Conservation (phyloP, 2,797 vertebrate genomes). For the Anas acuta region DNA sequence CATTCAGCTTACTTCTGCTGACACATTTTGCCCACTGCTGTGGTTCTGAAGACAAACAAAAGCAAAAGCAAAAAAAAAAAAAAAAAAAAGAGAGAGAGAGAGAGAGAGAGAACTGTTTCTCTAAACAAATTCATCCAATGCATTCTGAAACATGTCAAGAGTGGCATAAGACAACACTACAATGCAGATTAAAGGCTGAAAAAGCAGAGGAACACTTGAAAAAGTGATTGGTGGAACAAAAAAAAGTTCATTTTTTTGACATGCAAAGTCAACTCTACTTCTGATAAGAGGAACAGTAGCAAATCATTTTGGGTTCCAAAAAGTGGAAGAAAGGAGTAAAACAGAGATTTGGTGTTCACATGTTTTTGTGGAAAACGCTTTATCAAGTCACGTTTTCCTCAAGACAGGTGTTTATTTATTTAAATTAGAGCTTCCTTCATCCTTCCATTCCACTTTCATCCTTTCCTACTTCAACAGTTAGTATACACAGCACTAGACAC, state of each 20-base stretch:
- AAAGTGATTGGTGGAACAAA: background rate
- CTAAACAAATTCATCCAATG: background rate
- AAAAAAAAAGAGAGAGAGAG: background rate
- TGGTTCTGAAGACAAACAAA: background rate
- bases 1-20: background rate
- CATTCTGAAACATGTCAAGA: background rate
- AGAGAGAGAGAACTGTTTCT: background rate
- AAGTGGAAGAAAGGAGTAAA: background rate
- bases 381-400: background rate
- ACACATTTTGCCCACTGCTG: background rate
- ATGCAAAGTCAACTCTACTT: background rate
- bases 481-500: background rate
- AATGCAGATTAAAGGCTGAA: background rate
- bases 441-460: background rate
- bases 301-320: background rate
- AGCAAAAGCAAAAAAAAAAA: background rate
- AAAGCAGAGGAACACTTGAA: background rate
- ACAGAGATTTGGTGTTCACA: accelerated
- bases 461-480: background rate
- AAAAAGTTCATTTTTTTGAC: background rate
- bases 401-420: background rate
- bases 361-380: background rate
- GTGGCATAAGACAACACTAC: background rate
- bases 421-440: background rate
- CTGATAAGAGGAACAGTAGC: background rate